Percentiles rank a stretch among this genome's conserved stretches.
phyloP scores from a whole-genome alignment of 2,797 vertebrate species.

The Odontamblyopus lacepedii region DNA sequence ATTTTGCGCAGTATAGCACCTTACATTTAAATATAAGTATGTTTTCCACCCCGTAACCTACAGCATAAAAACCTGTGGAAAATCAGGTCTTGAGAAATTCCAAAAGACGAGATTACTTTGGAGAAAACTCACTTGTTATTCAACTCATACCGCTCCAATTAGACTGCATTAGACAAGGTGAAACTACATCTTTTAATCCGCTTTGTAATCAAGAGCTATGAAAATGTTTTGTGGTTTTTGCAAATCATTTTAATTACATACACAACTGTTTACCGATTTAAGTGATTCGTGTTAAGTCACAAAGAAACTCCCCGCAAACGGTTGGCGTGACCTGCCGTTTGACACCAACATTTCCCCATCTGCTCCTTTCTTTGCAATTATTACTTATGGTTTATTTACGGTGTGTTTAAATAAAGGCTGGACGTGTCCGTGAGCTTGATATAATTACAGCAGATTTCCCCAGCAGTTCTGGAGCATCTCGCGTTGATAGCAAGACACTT shows the following conservation, averaged over 20 bases:
- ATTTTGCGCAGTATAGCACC: too few relatives aligned
- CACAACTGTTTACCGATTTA: conserved; percentile 11
- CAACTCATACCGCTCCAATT: conserved; percentile 16
- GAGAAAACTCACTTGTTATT: conserved; percentile 13
- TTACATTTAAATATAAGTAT: not conserved
- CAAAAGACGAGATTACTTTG: conserved; percentile 2
- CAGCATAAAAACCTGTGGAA: not conserved
- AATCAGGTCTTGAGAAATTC: conserved; percentile 8
- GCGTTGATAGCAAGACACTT: conserved; percentile 43
- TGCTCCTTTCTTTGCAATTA: conserved; percentile 15
- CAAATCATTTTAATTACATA: conserved; percentile 13
- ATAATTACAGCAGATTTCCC: conserved; percentile 36
- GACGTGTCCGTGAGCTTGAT: conserved; percentile 26
- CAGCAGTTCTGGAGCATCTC: conserved; percentile 33
- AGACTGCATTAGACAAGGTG: conserved; percentile 7
- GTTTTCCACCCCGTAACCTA: not conserved
- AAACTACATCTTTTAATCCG: conserved; percentile 9
- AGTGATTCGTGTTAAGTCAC: conserved; percentile 1
- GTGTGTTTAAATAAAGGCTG: conserved; percentile 30
- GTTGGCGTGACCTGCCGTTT: conserved; percentile 3
- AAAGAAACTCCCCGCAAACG: conserved; percentile 43
- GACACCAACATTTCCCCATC: not conserved
- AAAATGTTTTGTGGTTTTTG: conserved; percentile 10
- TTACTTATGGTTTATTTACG: conserved; percentile 19
- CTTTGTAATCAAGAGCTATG: conserved; percentile 11